Evolutionary conservation across 2,888 invertebrate species (phyloP).

Genomic region (Stictocephala bisonia): DNA sequence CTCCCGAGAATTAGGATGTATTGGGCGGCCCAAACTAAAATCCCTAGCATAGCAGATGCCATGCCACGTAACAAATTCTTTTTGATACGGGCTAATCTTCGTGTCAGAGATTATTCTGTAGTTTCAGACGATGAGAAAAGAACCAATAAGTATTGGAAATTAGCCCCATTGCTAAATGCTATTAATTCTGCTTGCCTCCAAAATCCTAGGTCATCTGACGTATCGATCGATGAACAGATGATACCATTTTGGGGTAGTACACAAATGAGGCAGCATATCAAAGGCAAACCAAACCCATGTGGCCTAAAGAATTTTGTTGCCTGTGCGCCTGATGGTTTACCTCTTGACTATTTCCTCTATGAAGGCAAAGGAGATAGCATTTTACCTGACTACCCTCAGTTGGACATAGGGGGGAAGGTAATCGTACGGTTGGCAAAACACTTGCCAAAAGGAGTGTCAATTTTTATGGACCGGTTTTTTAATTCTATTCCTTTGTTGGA

Average conservation of each 20-base stretch:
- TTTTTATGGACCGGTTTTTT: slow-evolving; percentile 48
- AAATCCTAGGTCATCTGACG: slow-evolving; percentile 48
- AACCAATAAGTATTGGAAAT: slow-evolving; percentile 33
- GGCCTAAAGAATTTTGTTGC: slow-evolving; percentile 53
- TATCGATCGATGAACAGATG: slow-evolving; percentile 60
- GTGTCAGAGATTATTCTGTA: background rate
- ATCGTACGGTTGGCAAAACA: slow-evolving; percentile 39
- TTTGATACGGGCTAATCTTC: background rate
- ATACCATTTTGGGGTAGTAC: slow-evolving; percentile 59
- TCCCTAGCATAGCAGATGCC: background rate
- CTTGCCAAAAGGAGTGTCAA: slow-evolving; percentile 29
- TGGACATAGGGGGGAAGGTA: slow-evolving; percentile 24
- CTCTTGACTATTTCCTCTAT: slow-evolving; percentile 59
- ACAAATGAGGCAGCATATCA: slow-evolving; percentile 52
- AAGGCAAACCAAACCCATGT: slow-evolving; percentile 59
- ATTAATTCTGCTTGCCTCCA: background rate
- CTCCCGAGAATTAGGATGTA: slow-evolving; percentile 41
- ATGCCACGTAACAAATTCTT: slow-evolving; percentile 36
- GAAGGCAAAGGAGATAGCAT: slow-evolving; percentile 53
- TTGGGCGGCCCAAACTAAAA: slow-evolving; percentile 14
- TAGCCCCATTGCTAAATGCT: background rate
- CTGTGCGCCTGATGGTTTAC: slow-evolving; percentile 54
- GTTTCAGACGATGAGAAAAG: slow-evolving; percentile 15
- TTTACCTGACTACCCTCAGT: background rate
- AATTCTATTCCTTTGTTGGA: slow-evolving; percentile 9